A percentile compares a stretch with the other conserved stretches of the same genome.
Conservation (phyloP, 2,888 invertebrate species). For the Hoplodrina ambigua region DNA sequence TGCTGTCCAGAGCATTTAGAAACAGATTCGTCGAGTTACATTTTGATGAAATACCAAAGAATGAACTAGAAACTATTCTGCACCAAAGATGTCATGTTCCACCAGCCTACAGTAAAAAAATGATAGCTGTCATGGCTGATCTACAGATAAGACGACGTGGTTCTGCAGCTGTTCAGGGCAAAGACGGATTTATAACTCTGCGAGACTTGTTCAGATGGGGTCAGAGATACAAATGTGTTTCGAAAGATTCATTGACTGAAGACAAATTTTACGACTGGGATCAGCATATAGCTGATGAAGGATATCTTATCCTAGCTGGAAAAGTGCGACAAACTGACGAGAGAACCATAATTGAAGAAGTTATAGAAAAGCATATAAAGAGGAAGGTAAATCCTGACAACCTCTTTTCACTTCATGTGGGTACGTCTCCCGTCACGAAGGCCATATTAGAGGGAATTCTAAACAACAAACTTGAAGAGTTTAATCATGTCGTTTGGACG, state of each 20-base stretch:
- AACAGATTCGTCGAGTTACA: constrained; percentile 99
- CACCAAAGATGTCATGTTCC: constrained; percentile 97
- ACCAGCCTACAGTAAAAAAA: constrained; percentile 95
- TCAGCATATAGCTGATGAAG: constrained; percentile 98
- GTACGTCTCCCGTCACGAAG: constrained; percentile 94
- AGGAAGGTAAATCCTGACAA: constrained; percentile 92
- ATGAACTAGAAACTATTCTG: constrained; percentile 96
- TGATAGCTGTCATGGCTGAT: constrained; percentile 97
- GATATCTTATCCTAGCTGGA: constrained; percentile 98
- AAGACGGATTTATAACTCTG: constrained; percentile 97
- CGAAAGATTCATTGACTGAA: constrained; percentile 88
- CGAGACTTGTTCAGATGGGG: constrained; percentile 99
- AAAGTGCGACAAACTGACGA: constrained; percentile 97
- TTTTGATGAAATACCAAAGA: constrained; percentile 97
- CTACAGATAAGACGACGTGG: constrained; percentile 95
- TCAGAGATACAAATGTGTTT: constrained; percentile 95
- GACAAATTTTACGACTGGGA: constrained; percentile 97
- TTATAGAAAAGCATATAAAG: constrained; percentile 95
- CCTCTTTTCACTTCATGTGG: constrained; percentile 92
- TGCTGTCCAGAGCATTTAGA: constrained; percentile 98
- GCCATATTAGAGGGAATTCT: constrained; percentile 92
- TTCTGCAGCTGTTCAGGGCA: constrained; percentile 97
- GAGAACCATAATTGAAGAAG: constrained; percentile 94
- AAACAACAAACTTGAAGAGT: constrained; percentile 89
- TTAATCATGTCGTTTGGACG: constrained; percentile 98